These are phyloP conservation scores for Agrochola macilenta DNA, from an alignment of 2,888 invertebrate genomes.

Conservation along the genomic window DNA sequence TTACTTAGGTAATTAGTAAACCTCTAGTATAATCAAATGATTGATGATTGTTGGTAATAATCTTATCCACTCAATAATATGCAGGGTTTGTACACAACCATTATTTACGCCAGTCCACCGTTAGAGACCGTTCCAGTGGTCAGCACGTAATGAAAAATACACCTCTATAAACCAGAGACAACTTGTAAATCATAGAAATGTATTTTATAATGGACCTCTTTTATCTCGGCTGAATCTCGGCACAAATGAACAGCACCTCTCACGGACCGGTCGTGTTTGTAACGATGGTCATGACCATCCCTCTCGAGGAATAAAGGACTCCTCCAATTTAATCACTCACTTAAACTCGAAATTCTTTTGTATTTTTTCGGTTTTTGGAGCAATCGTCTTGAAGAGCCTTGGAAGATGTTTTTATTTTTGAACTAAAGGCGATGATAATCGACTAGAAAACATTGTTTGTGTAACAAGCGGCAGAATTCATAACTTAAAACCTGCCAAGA, in stretches of 20 bases:
- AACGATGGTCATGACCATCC: slow-evolving; percentile 57
- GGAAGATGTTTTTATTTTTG: slow-evolving; percentile 35
- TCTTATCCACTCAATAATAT: slow-evolving; percentile 22
- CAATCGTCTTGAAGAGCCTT: slow-evolving; percentile 42
- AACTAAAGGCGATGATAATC: slow-evolving; percentile 16
- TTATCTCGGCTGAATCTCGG: slow-evolving; percentile 60
- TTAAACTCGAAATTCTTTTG: slow-evolving; percentile 62
- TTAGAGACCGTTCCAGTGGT: slow-evolving; percentile 65
- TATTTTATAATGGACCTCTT: slow-evolving; percentile 65
- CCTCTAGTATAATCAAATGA: background rate
- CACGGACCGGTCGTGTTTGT: slow-evolving; percentile 54
- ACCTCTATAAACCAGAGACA: slow-evolving; percentile 56
- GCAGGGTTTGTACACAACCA: slow-evolving; percentile 46
- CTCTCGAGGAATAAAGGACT: slow-evolving; percentile 62
- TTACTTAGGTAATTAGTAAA: background rate
- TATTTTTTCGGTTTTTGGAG: slow-evolving; percentile 49
- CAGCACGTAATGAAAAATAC: slow-evolving; percentile 65
- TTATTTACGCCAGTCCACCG: slow-evolving; percentile 69
- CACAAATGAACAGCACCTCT: slow-evolving; percentile 60
- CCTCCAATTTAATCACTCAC: slow-evolving; percentile 59
- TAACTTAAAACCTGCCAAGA: background rate
- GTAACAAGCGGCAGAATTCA: background rate
- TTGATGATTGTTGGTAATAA: background rate
- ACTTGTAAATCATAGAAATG: slow-evolving; percentile 64
- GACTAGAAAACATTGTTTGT: slow-evolving; percentile 1